These are phyloP conservation scores for Atethmia centrago DNA, from an alignment of 2,888 invertebrate genomes.

Conservation along the genomic window DNA sequence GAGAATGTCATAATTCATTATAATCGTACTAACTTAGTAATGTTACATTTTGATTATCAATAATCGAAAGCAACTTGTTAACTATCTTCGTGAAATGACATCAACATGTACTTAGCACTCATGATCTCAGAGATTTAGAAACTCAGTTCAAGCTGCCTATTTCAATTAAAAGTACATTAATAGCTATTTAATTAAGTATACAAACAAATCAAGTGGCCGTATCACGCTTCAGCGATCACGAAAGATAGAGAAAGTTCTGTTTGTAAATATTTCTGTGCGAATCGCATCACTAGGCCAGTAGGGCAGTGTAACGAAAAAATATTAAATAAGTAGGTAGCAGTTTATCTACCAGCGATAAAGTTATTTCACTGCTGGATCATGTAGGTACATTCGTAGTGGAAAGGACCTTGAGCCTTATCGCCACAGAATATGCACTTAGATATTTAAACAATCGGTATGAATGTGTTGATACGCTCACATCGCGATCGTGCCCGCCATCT, in stretches of 20 bases:
- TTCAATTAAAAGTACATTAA: slow-evolving; percentile 44
- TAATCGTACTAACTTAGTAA: slow-evolving; percentile 38
- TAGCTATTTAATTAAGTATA: slow-evolving; percentile 29
- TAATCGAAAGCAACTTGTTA: slow-evolving; percentile 27
- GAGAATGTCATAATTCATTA: slow-evolving; percentile 56
- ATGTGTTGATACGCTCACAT: slow-evolving; percentile 74
- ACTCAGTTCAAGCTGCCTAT: slow-evolving; percentile 44
- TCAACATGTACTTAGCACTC: slow-evolving; percentile 18
- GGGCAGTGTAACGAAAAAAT: slow-evolving; percentile 69
- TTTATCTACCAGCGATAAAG: slow-evolving; percentile 72
- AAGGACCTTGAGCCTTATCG: slow-evolving; percentile 83
- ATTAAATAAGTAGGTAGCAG: slow-evolving; percentile 63
- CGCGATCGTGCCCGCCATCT: slow-evolving; percentile 75
- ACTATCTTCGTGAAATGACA: slow-evolving; percentile 27
- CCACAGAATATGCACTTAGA: slow-evolving; percentile 79
- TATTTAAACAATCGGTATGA: slow-evolving; percentile 79
- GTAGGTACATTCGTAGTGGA: slow-evolving; percentile 74
- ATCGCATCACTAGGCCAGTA: slow-evolving; percentile 64
- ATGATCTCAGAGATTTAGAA: slow-evolving; percentile 50
- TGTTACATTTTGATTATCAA: slow-evolving; percentile 38
- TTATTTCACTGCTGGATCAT: slow-evolving; percentile 70
- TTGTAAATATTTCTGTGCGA: slow-evolving; percentile 54
- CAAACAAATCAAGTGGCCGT: slow-evolving; percentile 43
- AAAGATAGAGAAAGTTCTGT: slow-evolving; percentile 52
- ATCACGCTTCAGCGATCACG: slow-evolving; percentile 44